A percentile compares a stretch with the other conserved stretches of the same genome.
Conservation (phyloP, 2,113 vertebrate genomes). For the Jacana jacana region DNA sequence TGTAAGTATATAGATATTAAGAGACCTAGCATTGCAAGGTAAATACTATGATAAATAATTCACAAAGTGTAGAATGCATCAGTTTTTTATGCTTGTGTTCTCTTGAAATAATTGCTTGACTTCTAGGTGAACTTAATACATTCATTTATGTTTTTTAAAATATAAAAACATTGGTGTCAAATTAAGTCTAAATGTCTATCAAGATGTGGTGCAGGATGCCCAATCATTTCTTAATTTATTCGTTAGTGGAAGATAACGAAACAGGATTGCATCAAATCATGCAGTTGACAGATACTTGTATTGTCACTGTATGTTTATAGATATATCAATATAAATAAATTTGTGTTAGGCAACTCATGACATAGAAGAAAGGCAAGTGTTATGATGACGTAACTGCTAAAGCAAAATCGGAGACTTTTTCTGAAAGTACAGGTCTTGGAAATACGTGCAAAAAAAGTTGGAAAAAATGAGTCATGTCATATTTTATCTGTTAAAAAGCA, state of each 20-base stretch:
- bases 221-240: neutral
- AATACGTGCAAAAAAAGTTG: neutral
- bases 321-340: neutral
- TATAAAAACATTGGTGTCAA: neutral
- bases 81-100: neutral
- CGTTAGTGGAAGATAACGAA: neutral
- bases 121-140: neutral
- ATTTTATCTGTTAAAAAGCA: neutral
- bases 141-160: neutral
- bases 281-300: neutral
- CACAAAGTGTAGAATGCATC: neutral
- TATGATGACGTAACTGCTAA: neutral
- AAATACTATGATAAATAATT: neutral
- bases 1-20: neutral
- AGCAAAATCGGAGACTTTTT: neutral
- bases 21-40: neutral
- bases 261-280: neutral
- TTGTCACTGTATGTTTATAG: neutral
- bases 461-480: neutral
- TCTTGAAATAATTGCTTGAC: neutral
- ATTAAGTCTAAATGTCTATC: neutral
- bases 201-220: neutral
- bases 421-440: neutral
- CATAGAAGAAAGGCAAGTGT: neutral
- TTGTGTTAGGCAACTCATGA: neutral